Conservation (phyloP, 2,797 vertebrate genomes). For the Acanthurus tractus region DNA sequence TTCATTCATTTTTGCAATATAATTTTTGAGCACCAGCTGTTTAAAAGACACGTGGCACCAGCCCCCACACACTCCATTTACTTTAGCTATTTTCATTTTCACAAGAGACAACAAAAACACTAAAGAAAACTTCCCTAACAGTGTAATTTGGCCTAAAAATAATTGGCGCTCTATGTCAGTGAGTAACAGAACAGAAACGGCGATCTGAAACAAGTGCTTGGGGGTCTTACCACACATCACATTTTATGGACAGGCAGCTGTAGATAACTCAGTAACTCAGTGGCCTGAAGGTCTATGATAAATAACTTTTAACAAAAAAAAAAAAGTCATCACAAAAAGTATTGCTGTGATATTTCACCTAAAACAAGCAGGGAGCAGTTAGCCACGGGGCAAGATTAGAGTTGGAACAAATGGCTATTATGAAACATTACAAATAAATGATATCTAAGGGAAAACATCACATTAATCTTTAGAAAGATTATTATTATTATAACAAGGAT, state of each 20-base stretch:
- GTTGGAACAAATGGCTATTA: neutral
- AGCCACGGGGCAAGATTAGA: neutral
- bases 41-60: neutral
- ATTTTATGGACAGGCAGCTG: conserved; percentile 22
- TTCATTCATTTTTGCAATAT: conserved; percentile 20
- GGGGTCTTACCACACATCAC: conserved; percentile 13
- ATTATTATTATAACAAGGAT: neutral
- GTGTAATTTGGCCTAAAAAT: conserved; percentile 28
- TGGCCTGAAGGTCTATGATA: conserved; percentile 6
- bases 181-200: conserved; percentile 22
- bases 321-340: conserved; percentile 10
- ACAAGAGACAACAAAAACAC: conserved; percentile 18
- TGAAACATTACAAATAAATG: neutral
- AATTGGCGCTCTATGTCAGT: conserved; percentile 9
- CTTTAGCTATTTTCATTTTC: conserved; percentile 37
- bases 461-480: neutral
- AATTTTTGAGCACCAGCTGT: conserved; percentile 33
- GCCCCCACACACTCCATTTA: conserved; percentile 30
- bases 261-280: conserved; percentile 16
- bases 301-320: conserved; percentile 8
- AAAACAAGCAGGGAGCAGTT: neutral
- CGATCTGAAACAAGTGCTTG: conserved; percentile 22
- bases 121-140: conserved; percentile 10
- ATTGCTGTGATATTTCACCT: neutral
- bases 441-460: neutral